Percentiles rank a stretch among this genome's conserved stretches.
phyloP scores from a whole-genome alignment of 1,140 invertebrate genomes.

The Papilio dardanus region DNA sequence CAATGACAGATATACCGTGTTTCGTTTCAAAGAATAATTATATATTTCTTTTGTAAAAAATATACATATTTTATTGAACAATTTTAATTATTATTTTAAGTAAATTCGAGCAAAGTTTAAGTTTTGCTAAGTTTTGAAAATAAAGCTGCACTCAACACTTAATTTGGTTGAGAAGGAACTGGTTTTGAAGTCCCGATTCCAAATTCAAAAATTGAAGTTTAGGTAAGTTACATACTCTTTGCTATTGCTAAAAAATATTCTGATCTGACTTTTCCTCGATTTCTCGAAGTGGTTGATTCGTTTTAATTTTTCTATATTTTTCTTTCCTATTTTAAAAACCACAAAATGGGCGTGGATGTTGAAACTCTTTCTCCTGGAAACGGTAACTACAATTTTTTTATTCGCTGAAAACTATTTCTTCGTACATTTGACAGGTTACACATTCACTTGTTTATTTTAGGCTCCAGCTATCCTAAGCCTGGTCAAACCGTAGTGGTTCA shows the following conservation, averaged over 20 bases:
- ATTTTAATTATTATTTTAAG: neutral
- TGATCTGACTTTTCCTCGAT: neutral
- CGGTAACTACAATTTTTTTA: slow-evolving; percentile 82
- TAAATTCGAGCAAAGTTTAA: neutral
- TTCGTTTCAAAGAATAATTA: neutral
- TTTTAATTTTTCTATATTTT: slow-evolving; percentile 26
- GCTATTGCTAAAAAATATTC: neutral
- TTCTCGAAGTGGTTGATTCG: neutral
- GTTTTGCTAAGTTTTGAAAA: neutral
- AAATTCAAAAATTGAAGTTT: neutral
- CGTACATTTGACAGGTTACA: neutral
- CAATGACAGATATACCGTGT: neutral
- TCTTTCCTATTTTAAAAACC: slow-evolving; percentile 32
- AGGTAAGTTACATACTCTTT: neutral
- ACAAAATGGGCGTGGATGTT: slow-evolving; percentile 90
- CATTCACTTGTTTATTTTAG: slow-evolving; percentile 79
- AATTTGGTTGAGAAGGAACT: neutral
- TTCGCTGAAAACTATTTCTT: neutral
- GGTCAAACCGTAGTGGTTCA: slow-evolving; percentile 97
- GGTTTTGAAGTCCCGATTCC: neutral
- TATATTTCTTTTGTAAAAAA: neutral
- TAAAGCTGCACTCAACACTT: no score
- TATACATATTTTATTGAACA: no score
- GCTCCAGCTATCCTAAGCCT: slow-evolving; percentile 93
- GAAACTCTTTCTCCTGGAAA: slow-evolving; percentile 88